Evolutionary conservation across 2,113 vertebrate genomes (phyloP), one percentile per base, ranked within the genome.

Genomic region (Phasianus colchicus): DNA sequence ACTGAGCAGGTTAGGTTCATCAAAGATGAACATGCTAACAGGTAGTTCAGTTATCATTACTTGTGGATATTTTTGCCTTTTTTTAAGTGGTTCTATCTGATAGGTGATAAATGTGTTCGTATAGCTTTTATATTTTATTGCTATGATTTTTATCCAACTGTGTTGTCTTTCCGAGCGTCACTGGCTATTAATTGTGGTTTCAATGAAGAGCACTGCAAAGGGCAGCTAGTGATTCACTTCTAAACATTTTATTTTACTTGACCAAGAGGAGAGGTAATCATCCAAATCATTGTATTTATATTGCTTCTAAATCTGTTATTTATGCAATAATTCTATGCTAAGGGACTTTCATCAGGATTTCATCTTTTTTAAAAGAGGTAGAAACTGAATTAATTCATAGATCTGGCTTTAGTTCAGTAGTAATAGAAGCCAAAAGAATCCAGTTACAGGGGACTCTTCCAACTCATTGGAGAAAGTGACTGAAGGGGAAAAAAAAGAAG

Each of bases 261-360:
- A 93, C 93, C 82, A 88, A 86, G 72, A 83, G 71, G 88, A 96
- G 82, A 92, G 86, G 88, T 69, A 95, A 91, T 91, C 76, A 75
- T 88, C 94, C 94, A 95, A 88, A 83, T 83, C 92, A 90, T 90
- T 67, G 57, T 30, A 89, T 81, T 96, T 95, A 83, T 92, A 96
- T 95, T 94, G 64, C 89, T 54, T 90, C 43, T 92, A 91, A 96
- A 91, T 93, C 85, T 89, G 69, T 54, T 93, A 91, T 91, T 95
- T 93, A 83, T 9, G 69, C 93, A 95, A 95, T 83, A 81, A 65
- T 94, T 86, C 80, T 78, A 67, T 72, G 29, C 57, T 91, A 67
- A 65, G 83, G 65, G 89, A 92, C 40, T 92, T 94, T 50, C n/a
- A 88, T 1, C 77, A 76, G 65, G 64, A 91, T 91, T 92, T 91